Conservation (phyloP, 2,888 invertebrate genomes). For the Xanthostigma xanthostigma region DNA sequence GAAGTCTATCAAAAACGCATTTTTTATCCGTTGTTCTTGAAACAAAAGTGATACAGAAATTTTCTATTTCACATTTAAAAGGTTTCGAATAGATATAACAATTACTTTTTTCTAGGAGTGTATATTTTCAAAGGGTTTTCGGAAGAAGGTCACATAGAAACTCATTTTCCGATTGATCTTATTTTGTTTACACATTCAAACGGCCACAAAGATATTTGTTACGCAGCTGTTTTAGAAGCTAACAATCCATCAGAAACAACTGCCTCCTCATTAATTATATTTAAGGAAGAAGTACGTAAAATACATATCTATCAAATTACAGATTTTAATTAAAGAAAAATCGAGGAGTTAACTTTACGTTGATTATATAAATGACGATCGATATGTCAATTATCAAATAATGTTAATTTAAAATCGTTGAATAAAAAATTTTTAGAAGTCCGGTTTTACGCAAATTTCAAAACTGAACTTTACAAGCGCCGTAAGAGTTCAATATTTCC, state of each 20-base stretch:
- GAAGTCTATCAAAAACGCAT: conserved; percentile 3
- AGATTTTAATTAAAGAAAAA: conserved; percentile 1
- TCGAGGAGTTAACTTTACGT: background rate
- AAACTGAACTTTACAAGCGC: too few relatives aligned
- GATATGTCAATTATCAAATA: too few relatives aligned
- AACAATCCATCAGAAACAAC: conserved; percentile 1
- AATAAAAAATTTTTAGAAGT: too few relatives aligned
- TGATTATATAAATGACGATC: too few relatives aligned
- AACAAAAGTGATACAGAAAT: background rate
- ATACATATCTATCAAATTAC: background rate
- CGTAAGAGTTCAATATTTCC: too few relatives aligned
- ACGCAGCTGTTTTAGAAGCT: conserved; percentile 23
- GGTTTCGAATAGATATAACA: conserved; percentile 4
- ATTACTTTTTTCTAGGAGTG: conserved; percentile 23
- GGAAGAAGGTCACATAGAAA: conserved; percentile 26
- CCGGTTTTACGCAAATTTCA: too few relatives aligned
- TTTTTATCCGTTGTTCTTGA: background rate
- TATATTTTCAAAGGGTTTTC: conserved; percentile 28
- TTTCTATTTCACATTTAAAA: conserved; percentile 1
- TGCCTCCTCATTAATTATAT: background rate
- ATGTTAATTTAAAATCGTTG: too few relatives aligned
- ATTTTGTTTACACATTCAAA: conserved; percentile 25
- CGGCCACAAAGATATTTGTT: conserved; percentile 21
- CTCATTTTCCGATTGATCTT: conserved; percentile 29
- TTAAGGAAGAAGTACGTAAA: background rate